Conservation (phyloP, 2,797 vertebrate genomes). For the Macroramphosus scolopax region DNA sequence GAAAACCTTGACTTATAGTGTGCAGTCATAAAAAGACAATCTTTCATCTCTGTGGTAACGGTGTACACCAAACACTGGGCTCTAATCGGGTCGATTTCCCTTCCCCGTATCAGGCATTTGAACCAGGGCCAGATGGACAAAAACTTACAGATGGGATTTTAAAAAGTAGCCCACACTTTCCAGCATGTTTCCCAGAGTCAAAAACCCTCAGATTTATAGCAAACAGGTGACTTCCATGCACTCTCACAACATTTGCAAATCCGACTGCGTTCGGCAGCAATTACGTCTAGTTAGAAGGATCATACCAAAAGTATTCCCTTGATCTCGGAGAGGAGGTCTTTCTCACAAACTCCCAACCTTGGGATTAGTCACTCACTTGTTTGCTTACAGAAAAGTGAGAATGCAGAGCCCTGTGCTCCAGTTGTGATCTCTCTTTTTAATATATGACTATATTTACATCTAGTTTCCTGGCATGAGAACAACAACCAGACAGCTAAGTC, state of each 20-base stretch:
- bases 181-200: slow-evolving; percentile 42
- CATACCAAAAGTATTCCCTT: slow-evolving; percentile 55
- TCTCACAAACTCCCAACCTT: slow-evolving; percentile 15
- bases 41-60: slow-evolving; percentile 26
- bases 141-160: slow-evolving; percentile 35
- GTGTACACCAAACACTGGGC: slow-evolving; percentile 30
- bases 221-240: slow-evolving; percentile 68
- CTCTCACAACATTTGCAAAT: slow-evolving; percentile 51
- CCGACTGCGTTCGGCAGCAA: slow-evolving; percentile 58
- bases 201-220: slow-evolving; percentile 57
- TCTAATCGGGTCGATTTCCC: slow-evolving; percentile 27
- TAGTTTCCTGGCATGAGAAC: slow-evolving; percentile 33
- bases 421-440: no score
- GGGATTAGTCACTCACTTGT: slow-evolving; percentile 4
- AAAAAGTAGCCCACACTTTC: slow-evolving; percentile 50
- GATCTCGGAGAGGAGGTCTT: slow-evolving; percentile 37
- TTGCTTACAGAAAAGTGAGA: slow-evolving; percentile 32
- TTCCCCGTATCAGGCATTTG: slow-evolving; percentile 31
- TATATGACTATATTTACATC: slow-evolving; percentile 64
- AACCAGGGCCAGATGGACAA: slow-evolving; percentile 51
- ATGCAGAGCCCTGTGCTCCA: slow-evolving; percentile 16
- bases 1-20: slow-evolving; percentile 9
- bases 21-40: slow-evolving; percentile 10
- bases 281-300: slow-evolving; percentile 67
- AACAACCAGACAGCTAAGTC: slow-evolving; percentile 54